A percentile compares a stretch with the other conserved stretches of the same genome.
These are phyloP conservation scores for Mohoua ochrocephala DNA, from an alignment of 2,113 vertebrate species.

Conservation along the genomic window DNA sequence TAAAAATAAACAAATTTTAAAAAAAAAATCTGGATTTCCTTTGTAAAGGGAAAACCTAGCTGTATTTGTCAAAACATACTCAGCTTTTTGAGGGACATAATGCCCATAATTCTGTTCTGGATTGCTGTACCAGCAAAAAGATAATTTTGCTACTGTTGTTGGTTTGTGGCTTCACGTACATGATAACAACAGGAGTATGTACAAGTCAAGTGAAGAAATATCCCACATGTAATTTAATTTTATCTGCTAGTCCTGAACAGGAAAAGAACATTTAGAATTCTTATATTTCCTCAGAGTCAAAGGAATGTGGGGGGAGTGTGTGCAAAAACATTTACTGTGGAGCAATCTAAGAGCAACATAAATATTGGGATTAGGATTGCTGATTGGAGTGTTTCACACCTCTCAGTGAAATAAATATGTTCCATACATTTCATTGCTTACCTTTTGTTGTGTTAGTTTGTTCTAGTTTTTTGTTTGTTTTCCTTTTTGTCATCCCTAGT, in stretches of 20 bases:
- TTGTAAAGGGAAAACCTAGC: neutral
- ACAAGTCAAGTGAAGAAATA: neutral
- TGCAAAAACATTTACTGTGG: conserved; percentile 2
- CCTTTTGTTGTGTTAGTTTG: neutral
- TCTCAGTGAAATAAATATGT: neutral
- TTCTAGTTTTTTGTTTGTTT: neutral
- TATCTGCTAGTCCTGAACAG: neutral
- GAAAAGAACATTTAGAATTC: neutral
- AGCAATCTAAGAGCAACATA: neutral
- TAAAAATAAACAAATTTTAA: neutral
- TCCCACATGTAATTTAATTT: conserved; percentile 11
- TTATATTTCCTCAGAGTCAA: conserved; percentile 9
- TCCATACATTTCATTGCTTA: neutral
- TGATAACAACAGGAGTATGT: neutral
- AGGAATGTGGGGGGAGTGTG: neutral
- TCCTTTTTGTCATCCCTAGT: neutral
- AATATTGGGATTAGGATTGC: neutral
- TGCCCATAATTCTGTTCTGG: neutral
- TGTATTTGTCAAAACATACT: neutral
- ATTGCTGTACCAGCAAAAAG: neutral
- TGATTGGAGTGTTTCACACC: neutral
- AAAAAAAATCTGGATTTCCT: neutral
- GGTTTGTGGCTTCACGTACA: conserved; percentile 2
- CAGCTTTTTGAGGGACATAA: neutral
- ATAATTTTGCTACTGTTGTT: neutral